A percentile compares a stretch with the other conserved stretches of the same genome.
These are phyloP conservation scores for Cylloceria caligata DNA, from an alignment of 2,888 invertebrate genomes.

Conservation along the genomic window DNA sequence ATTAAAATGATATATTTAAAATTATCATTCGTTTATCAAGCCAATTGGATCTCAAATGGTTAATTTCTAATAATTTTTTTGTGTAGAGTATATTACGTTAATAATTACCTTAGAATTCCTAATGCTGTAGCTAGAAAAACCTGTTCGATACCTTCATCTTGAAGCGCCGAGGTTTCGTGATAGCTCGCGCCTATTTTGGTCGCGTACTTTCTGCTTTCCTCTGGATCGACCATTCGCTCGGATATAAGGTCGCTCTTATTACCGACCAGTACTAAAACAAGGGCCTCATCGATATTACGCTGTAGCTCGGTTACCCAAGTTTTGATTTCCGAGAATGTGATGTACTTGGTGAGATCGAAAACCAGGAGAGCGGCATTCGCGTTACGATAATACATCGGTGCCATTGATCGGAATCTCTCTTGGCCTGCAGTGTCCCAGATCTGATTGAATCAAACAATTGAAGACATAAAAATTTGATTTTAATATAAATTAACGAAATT, in stretches of 20 bases:
- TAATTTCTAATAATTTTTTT: no score
- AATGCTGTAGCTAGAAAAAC: slow-evolving; percentile 90
- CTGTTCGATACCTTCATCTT: slow-evolving; percentile 91
- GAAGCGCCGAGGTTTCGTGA: slow-evolving; percentile 93
- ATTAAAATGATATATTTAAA: no score
- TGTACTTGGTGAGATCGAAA: slow-evolving; percentile 92
- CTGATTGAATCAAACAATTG: slow-evolving; percentile 82
- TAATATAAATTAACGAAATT: no score
- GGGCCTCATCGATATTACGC: slow-evolving; percentile 91
- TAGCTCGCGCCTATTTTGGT: slow-evolving; percentile 93
- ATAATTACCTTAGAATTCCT: slow-evolving; percentile 87
- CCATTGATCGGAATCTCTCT: slow-evolving; percentile 95
- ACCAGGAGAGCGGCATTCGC: slow-evolving; percentile 95
- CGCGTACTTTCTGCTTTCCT: slow-evolving; percentile 92
- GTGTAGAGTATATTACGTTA: slow-evolving; percentile 77
- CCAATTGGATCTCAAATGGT: no score
- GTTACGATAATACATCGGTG: slow-evolving; percentile 97
- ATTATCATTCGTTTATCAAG: no score
- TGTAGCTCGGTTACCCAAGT: slow-evolving; percentile 94
- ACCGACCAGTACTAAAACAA: slow-evolving; percentile 93
- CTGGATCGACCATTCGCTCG: slow-evolving; percentile 87
- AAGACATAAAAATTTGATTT: no score
- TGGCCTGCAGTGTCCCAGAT: slow-evolving; percentile 97
- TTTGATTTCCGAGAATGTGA: slow-evolving; percentile 92
- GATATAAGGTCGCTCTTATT: slow-evolving; percentile 93